Percentiles rank a stretch among this genome's conserved stretches.
Evolutionary conservation across 2,888 invertebrate species (phyloP).

Genomic region (Mesorhabditis belari): DNA sequence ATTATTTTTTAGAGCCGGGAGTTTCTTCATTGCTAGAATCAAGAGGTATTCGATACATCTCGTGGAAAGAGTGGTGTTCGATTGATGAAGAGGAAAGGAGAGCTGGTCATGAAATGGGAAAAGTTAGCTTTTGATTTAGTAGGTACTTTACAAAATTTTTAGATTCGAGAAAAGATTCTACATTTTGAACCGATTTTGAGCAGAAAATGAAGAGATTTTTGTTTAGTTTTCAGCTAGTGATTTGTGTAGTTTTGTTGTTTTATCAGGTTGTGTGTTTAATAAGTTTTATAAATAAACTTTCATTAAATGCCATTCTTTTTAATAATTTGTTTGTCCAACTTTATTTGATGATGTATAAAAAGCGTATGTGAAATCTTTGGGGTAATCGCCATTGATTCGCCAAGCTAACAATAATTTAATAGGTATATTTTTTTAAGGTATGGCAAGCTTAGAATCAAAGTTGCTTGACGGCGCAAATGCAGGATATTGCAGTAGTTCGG

Average conservation of each 20-base stretch:
- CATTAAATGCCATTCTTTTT: conserved; percentile 7
- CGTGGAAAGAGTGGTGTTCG: conserved; percentile 42
- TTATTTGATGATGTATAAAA: background rate
- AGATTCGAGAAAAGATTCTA: background rate
- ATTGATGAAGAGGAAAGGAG: conserved; percentile 40
- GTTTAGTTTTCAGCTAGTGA: background rate
- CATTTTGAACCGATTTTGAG: background rate
- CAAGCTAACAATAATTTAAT: no score
- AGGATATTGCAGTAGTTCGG: conserved; percentile 50
- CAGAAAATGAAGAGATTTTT: background rate
- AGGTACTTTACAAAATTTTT: background rate
- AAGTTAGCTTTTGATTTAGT: conserved; percentile 19
- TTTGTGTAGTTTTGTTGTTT: background rate
- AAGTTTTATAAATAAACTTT: background rate
- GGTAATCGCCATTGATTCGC: background rate
- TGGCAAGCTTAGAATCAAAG: conserved; percentile 36
- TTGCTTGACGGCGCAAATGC: conserved; percentile 44
- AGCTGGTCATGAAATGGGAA: conserved; percentile 38
- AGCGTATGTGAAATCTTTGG: no score
- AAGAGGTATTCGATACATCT: conserved; percentile 27
- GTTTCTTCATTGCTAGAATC: conserved; percentile 14
- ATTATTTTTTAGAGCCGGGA: conserved; percentile 7
- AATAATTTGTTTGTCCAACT: background rate
- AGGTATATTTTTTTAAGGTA: background rate
- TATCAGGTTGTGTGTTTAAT: background rate